These are phyloP conservation scores for Menidia beryllina DNA, from an alignment of 2,113 vertebrate genomes.

Conservation along the genomic window DNA sequence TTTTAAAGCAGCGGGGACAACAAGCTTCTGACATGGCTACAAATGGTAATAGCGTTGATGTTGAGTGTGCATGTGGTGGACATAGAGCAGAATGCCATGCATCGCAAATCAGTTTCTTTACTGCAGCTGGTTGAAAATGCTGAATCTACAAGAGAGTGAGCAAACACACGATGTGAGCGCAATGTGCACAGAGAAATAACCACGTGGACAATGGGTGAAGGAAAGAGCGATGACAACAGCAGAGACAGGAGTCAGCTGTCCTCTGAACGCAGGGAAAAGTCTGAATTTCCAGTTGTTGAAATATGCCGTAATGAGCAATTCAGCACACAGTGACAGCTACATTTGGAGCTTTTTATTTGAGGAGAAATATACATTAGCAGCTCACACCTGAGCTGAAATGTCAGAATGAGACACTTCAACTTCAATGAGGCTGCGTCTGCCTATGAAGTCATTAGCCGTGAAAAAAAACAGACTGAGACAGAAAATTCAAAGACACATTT, in stretches of 20 bases:
- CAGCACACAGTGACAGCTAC: conserved; percentile 26
- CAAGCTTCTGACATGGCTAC: conserved; percentile 22
- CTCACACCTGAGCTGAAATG: conserved; percentile 41
- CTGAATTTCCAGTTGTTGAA: conserved; percentile 21
- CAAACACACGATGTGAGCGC: conserved; percentile 52
- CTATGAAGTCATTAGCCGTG: conserved; percentile 42
- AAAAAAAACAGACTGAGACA: conserved; percentile 10
- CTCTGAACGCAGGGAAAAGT: conserved; percentile 12
- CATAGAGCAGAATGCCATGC: conserved; percentile 72
- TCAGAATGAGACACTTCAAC: conserved; percentile 35
- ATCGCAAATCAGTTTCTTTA: conserved; percentile 59
- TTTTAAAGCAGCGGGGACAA: conserved; percentile 62
- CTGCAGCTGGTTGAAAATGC: conserved; percentile 59
- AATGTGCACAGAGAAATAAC: conserved; percentile 62
- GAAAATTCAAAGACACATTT: conserved; percentile 25
- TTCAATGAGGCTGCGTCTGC: conserved; percentile 43
- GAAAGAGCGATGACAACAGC: conserved; percentile 55
- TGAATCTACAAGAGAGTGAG: conserved; percentile 41
- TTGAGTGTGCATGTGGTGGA: conserved; percentile 54
- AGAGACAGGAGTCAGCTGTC: conserved; percentile 21
- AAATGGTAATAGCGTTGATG: conserved; percentile 9
- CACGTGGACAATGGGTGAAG: conserved; percentile 58
- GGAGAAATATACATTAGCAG: background rate
- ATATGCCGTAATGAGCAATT: conserved; percentile 5
- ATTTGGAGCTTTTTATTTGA: conserved; percentile 20